Evolutionary conservation across 2,797 vertebrate genomes (phyloP), one percentile per base, ranked within the genome.

Genomic region (Steatocranus sp.): DNA sequence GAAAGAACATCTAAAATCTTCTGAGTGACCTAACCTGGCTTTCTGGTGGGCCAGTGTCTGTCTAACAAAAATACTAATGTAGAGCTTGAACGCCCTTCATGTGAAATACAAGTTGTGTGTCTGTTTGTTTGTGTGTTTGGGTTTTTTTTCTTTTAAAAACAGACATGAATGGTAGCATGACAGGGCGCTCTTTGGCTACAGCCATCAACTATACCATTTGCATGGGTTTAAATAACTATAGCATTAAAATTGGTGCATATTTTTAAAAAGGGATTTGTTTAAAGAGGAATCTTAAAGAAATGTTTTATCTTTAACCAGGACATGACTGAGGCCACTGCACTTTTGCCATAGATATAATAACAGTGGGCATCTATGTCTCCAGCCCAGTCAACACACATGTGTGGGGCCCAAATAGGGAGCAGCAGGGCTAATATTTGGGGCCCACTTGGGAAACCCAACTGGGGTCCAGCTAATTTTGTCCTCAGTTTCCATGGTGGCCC

Each of bases 391-490:
- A 43, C 6, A 15, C 14, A 15, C 14, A 15, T 15, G 4, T 43
- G 14, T 43, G 41, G 41, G 41, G 41, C 3, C 41, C 41, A 43
- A 15, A 43, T 15, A 15, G 41, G 6, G 2, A 43, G 41, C 6
- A 43, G 14, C 14, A 4, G 41, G 14, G 14, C 41, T 43, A 7
- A 43, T 43, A 15, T 15, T 43, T 43, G 41, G 14, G 41, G 41
- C 3, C 41, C 14, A 43, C 14, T 4, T 43, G 41, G 14, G 41
- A 1, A 1, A 43, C 3, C 6, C 14, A 43, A 1, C 41, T 43
- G 41, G 41, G 2, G 0, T 0, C 41, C 41, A 38, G 5, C 11
- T 38, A 38, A 0, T 38, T 38, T 38, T 38, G 36, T 38, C 36
- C 4, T 2, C 34, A 36, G 34, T 36, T 36, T 36, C 1, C 9